Evolutionary conservation across 2,113 vertebrate species (phyloP).

Genomic region (Campylorhamphus procurvoides): DNA sequence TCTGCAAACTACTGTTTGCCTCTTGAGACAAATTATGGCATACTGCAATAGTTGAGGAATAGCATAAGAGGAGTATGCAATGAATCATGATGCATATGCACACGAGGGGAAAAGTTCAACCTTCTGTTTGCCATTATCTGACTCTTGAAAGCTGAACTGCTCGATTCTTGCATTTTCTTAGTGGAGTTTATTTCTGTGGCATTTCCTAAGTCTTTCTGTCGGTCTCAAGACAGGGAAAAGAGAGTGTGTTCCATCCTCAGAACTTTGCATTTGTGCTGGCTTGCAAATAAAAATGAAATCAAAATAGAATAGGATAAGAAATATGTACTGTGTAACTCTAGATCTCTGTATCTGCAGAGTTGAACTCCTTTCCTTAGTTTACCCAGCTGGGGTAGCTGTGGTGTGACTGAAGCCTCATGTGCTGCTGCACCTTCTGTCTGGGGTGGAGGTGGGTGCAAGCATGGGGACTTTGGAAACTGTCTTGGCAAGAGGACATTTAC

Average conservation of each 20-base stretch:
- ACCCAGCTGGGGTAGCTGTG: neutral
- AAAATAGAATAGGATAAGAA: neutral
- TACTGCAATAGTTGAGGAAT: slow-evolving; percentile 57
- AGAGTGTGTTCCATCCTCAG: neutral
- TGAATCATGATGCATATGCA: slow-evolving; percentile 69
- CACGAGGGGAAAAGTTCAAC: slow-evolving; percentile 71
- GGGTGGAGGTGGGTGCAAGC: neutral
- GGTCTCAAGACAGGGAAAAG: neutral
- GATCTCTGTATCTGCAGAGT: rapidly evolving
- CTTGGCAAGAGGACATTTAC: neutral
- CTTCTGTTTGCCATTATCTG: slow-evolving; percentile 73
- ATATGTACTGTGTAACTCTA: rapidly evolving
- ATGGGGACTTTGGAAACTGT: neutral
- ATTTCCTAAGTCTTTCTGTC: slow-evolving; percentile 30
- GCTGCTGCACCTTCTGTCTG: neutral
- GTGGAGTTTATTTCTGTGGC: slow-evolving; percentile 21
- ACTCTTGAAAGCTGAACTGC: slow-evolving; percentile 60
- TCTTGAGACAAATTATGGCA: slow-evolving; percentile 60
- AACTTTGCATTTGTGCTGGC: neutral
- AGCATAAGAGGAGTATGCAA: slow-evolving; percentile 59
- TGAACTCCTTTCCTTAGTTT: neutral
- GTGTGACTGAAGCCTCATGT: neutral
- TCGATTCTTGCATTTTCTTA: slow-evolving; percentile 48
- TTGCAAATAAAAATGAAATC: neutral
- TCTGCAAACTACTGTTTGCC: slow-evolving; percentile 68